Conservation (phyloP, 2,888 invertebrate genomes). For the Rotaria magnacalcarata region DNA sequence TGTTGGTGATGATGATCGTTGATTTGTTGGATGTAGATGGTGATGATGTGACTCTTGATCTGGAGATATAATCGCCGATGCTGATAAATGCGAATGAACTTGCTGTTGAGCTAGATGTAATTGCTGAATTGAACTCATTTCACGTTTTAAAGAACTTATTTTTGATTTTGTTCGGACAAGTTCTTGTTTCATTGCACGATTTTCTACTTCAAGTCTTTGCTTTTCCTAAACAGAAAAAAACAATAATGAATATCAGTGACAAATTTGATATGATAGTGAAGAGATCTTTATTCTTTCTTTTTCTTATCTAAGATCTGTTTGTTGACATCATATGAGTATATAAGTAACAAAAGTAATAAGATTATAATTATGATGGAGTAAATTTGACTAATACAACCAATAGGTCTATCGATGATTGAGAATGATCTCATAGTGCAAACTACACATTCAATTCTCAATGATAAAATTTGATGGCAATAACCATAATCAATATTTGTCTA, state of each 20-base stretch:
- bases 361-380: too few relatives aligned
- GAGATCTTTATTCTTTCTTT: too few relatives aligned
- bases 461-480: too few relatives aligned
- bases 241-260: background rate
- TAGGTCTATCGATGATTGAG: too few relatives aligned
- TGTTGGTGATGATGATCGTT: background rate
- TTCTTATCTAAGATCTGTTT: too few relatives aligned
- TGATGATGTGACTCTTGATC: background rate
- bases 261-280: too few relatives aligned
- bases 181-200: conserved; percentile 39
- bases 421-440: too few relatives aligned
- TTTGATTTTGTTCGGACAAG: conserved; percentile 36
- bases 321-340: too few relatives aligned
- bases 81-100: background rate
- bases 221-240: conserved; percentile 9
- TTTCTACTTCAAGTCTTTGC: conserved; percentile 36
- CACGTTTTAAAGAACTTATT: conserved; percentile 26
- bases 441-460: too few relatives aligned
- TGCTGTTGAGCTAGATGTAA: conserved; percentile 9
- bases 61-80: background rate
- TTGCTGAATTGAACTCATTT: conserved; percentile 41
- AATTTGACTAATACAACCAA: too few relatives aligned
- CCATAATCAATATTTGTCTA: too few relatives aligned
- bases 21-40: background rate
- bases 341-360: too few relatives aligned